A percentile compares a stretch with the other conserved stretches of the same genome.
Conservation (phyloP, 1,140 invertebrate genomes). For the Paramacrobiotus metropolitanus region DNA sequence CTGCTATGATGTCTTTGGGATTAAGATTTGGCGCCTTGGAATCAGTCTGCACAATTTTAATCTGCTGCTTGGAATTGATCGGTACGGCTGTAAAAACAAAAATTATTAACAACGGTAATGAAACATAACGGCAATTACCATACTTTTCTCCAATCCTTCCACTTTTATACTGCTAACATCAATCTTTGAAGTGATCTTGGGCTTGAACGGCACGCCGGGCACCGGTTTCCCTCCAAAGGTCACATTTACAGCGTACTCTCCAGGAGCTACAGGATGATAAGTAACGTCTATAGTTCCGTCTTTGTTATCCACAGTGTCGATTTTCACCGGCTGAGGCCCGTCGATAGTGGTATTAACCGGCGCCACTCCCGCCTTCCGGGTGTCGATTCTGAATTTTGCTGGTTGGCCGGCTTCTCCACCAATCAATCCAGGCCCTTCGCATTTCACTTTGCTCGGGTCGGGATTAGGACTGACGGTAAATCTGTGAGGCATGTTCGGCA, state of each 20-base stretch:
- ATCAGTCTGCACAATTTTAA: conserved; percentile 18
- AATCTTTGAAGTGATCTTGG: no score
- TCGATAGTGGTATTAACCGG: conserved; percentile 49
- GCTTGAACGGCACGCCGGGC: conserved; percentile 56
- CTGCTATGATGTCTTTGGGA: conserved; percentile 14
- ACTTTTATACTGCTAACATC: conserved; percentile 66
- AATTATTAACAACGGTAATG: no score
- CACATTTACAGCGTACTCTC: conserved; percentile 73
- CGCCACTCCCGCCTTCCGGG: conserved; percentile 44
- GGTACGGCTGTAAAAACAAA: conserved; percentile 48
- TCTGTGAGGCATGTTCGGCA: conserved; percentile 35
- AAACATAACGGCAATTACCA: no score
- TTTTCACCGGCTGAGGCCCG: conserved; percentile 61
- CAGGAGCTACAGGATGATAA: conserved; percentile 55
- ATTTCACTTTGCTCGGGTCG: conserved; percentile 33
- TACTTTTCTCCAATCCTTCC: conserved; percentile 63
- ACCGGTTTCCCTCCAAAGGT: conserved; percentile 64
- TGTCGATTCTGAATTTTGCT: conserved; percentile 54
- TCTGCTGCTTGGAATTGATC: conserved; percentile 54
- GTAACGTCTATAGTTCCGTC: conserved; percentile 61
- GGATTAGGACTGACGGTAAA: conserved; percentile 39
- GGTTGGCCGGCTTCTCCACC: conserved; percentile 38
- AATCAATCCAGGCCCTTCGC: conserved; percentile 42
- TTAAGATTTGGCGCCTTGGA: no score
- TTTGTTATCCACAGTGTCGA: conserved; percentile 61